A percentile compares a stretch with the other conserved stretches of the same genome.
These are phyloP conservation scores for Exephanes ischioxanthus DNA, from an alignment of 2,888 invertebrate genomes.

Conservation along the genomic window DNA sequence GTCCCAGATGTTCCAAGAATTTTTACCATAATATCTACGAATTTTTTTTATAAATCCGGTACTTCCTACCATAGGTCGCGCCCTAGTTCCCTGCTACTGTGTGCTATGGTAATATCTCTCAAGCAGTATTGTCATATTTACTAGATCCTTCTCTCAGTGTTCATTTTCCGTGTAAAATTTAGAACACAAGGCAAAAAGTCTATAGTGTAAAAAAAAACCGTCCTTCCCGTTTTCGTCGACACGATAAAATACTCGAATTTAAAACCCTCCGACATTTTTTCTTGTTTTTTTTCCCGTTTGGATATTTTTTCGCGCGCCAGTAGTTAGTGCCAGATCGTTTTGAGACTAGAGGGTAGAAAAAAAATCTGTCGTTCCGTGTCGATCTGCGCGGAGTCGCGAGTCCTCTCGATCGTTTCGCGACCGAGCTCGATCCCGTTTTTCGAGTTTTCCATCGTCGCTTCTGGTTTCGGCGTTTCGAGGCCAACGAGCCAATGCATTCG, in stretches of 20 bases:
- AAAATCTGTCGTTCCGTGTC: constrained; percentile 16
- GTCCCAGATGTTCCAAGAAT: too few species aligned
- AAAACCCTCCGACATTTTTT: neutral
- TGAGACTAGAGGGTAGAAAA: constrained; percentile 4
- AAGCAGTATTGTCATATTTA: too few species aligned
- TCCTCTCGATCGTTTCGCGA: constrained; percentile 46
- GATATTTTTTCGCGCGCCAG: constrained; percentile 11
- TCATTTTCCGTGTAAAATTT: too few species aligned
- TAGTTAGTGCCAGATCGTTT: constrained; percentile 3
- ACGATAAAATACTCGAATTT: constrained; percentile 21
- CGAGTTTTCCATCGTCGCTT: constrained; percentile 60
- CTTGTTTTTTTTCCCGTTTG: constrained; percentile 24
- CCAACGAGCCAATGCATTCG: constrained; percentile 56
- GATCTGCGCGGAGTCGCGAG: neutral
- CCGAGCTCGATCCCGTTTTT: constrained; percentile 46
- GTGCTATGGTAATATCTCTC: too few species aligned
- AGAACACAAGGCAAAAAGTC: neutral
- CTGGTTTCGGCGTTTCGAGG: constrained; percentile 65
- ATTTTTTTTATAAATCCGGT: too few species aligned
- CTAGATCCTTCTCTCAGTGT: too few species aligned
- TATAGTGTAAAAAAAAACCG: neutral
- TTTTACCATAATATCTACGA: too few species aligned
- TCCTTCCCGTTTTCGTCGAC: neutral
- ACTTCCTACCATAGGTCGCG: too few species aligned
- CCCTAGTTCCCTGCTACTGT: too few species aligned